Evolutionary conservation across 2,797 vertebrate species (phyloP), one percentile per base, ranked within the genome.

Genomic region (Anguilla marmorata): DNA sequence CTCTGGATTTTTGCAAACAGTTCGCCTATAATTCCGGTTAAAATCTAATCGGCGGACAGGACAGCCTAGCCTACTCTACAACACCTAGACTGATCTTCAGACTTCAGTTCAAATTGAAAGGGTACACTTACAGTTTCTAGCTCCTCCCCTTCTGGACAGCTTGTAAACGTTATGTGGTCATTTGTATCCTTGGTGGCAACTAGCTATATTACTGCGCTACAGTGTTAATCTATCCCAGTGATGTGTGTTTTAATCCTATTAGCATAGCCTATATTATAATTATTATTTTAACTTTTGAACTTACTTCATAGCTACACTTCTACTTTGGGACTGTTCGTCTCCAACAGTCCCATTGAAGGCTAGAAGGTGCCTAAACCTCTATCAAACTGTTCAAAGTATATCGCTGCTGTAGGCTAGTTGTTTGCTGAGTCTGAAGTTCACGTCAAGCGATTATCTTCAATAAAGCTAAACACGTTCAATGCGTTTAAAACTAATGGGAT

Each of bases 121-220:
- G 63, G 69, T 74, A 45, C 76, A 56, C 80, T 56, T 87, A 27
- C 27, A 60, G 52, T 56, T 50, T 30, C n/a, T 85, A 85, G 82
- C 82, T 82, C 30, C 88, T 89, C 88, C 88, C 50, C 80, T 66
- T 37, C 58, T 58, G 33, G 24, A 27, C 56, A 33, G 52, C 60
- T 11, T 87, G 69, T 60, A 52, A 85, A 54, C 30, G 14, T 16
- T 33, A 30, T 74, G 56, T n/a, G 74, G 33, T 82, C 72, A 82
- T 8, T 58, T 54, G 45, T 60, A 37, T 52, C 37, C 19, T 50
- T 56, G 30, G 19, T 48, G 5, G 16, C 1, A 24, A 48, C 41
- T 41, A 82, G 48, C 41, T 48, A 19, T 82, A 2, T 24, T 58
- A 58, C 14, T 58, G 16, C 3, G 16, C 16, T 58, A 58, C 56